phyloP scores from a whole-genome alignment of 2,888 invertebrate genomes.

The Dione vanillae region DNA sequence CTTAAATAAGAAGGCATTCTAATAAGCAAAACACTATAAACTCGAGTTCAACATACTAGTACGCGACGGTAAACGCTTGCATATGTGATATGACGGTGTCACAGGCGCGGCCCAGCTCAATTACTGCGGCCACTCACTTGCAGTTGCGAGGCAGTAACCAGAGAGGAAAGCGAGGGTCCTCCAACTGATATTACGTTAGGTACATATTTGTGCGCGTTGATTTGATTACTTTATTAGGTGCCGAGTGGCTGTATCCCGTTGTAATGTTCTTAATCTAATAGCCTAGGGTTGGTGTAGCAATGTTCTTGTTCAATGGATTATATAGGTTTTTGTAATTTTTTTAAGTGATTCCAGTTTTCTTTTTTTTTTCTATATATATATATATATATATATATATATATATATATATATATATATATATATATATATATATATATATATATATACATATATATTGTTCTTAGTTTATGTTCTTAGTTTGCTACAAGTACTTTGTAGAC shows the following conservation, averaged over 20 bases:
- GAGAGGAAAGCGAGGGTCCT: conserved; percentile 15
- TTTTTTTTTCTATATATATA: too few species aligned
- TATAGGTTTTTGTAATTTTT: too few species aligned
- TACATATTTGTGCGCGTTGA: background rate
- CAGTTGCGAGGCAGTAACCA: conserved; percentile 3
- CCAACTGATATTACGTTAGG: background rate
- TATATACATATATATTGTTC: too few species aligned
- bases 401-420: too few species aligned
- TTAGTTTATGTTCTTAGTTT: too few species aligned
- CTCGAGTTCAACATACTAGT: conserved; percentile 30
- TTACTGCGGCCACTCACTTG: conserved; percentile 8
- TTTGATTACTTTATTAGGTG: conserved; percentile 13
- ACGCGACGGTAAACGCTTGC: conserved; percentile 32
- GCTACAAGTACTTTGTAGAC: too few species aligned
- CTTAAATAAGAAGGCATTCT: background rate
- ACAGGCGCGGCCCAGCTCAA: conserved; percentile 26
- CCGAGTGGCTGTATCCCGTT: conserved; percentile 21
- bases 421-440: too few species aligned
- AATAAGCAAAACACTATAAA: background rate
- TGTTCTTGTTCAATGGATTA: too few species aligned
- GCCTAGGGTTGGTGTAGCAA: background rate
- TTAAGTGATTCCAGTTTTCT: too few species aligned
- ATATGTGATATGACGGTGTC: conserved; percentile 7
- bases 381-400: too few species aligned
- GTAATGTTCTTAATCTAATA: background rate